Evolutionary conservation across 37 sponge, comb jelly and placozoan species (phyloP).

Genomic region (Bolinopsis microptera): DNA sequence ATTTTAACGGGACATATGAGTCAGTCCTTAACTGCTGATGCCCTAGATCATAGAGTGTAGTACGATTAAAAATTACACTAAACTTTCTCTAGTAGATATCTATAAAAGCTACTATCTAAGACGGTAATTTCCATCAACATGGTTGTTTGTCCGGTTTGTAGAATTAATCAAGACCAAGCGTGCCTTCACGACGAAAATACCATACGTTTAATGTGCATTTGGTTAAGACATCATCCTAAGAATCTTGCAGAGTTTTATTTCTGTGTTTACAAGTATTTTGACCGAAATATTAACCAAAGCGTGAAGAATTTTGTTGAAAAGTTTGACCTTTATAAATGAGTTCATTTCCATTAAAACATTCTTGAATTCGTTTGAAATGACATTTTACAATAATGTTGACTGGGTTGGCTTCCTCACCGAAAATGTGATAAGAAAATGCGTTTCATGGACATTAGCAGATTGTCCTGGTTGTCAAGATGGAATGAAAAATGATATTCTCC

Average conservation of each 20-base stretch:
- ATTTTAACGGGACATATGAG: no score
- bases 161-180: background rate
- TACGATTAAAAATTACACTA: no score
- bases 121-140: background rate
- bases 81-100: no score
- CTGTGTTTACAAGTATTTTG: background rate
- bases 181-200: background rate
- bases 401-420: background rate
- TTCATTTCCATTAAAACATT: background rate
- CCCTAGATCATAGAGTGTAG: no score
- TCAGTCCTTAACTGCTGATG: no score
- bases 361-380: background rate
- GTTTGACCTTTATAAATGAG: background rate
- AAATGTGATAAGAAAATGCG: background rate
- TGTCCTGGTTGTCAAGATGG: constrained; percentile 10
- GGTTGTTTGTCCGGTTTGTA: background rate
- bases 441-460: background rate
- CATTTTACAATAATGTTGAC: constrained; percentile 3
- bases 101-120: background rate
- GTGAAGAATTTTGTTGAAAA: background rate
- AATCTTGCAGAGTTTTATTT: background rate
- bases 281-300: background rate
- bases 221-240: background rate
- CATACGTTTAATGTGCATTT: background rate
- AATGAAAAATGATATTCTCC: constrained; percentile 16